phyloP scores from a whole-genome alignment of 2,797 vertebrate genomes.

The Lerista edwardsae region DNA sequence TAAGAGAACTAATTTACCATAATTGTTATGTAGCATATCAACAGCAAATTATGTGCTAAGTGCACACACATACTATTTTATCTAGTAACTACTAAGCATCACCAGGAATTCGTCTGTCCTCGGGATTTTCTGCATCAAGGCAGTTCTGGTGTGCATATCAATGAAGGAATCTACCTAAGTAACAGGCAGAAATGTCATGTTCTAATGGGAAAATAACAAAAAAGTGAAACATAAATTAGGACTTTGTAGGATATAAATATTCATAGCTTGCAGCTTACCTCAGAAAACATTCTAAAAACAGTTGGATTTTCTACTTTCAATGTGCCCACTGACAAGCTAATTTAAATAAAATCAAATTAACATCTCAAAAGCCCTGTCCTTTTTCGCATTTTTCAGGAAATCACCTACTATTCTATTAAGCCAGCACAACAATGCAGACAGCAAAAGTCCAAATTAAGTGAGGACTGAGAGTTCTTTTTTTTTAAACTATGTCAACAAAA shows the following conservation, averaged over 20 bases:
- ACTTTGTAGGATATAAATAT: slow-evolving; percentile 75
- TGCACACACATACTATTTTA: slow-evolving; percentile 52
- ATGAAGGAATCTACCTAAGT: slow-evolving; percentile 73
- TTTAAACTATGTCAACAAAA: not conserved
- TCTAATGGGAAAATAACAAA: slow-evolving; percentile 71
- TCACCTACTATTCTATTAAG: slow-evolving; percentile 32
- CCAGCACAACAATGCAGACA: not conserved
- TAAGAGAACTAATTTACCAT: slow-evolving; percentile 79
- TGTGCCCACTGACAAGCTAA: slow-evolving; percentile 74
- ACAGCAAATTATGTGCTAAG: slow-evolving; percentile 71
- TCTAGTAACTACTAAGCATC: slow-evolving; percentile 59
- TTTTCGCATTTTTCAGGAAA: slow-evolving; percentile 54
- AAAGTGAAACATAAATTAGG: slow-evolving; percentile 59
- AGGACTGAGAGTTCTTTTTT: not conserved
- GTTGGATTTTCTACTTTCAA: slow-evolving; percentile 74
- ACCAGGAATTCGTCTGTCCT: slow-evolving; percentile 60
- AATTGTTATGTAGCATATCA: slow-evolving; percentile 72
- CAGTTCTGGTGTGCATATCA: slow-evolving; percentile 63
- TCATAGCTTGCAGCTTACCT: slow-evolving; percentile 72
- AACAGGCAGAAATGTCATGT: slow-evolving; percentile 61
- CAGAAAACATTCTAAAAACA: slow-evolving; percentile 75
- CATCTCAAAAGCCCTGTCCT: slow-evolving; percentile 74
- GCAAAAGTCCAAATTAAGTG: not conserved
- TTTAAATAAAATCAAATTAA: slow-evolving; percentile 80
- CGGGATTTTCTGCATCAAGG: slow-evolving; percentile 61